These are phyloP conservation scores for Dryomyza anilis DNA, from an alignment of 2,888 invertebrate genomes.

Conservation along the genomic window DNA sequence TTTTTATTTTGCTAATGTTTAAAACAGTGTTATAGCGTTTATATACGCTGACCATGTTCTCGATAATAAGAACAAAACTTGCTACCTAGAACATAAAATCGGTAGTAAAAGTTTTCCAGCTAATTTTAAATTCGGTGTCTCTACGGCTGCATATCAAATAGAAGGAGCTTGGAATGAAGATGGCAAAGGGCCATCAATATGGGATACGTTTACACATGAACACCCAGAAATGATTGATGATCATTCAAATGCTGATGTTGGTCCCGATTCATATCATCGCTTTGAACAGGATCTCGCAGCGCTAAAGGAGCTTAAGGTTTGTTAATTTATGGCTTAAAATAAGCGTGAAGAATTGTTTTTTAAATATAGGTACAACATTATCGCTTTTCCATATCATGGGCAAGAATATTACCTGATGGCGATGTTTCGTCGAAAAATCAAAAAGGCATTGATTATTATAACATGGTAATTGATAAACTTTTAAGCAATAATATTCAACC, in stretches of 20 bases:
- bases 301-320: slow-evolving; percentile 63
- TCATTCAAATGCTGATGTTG: slow-evolving; percentile 64
- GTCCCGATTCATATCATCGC: slow-evolving; percentile 68
- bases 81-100: slow-evolving; percentile 26
- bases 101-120: slow-evolving; percentile 42
- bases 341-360: neutral
- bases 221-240: slow-evolving; percentile 60
- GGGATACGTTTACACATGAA: slow-evolving; percentile 60
- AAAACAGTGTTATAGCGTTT: too few relatives aligned
- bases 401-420: slow-evolving; percentile 68
- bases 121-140: slow-evolving; percentile 46
- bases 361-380: slow-evolving; percentile 59
- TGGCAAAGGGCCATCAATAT: slow-evolving; percentile 64
- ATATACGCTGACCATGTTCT: neutral
- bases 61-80: slow-evolving; percentile 19
- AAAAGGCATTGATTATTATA: slow-evolving; percentile 70
- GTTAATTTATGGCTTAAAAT: neutral
- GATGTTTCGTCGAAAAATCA: slow-evolving; percentile 65
- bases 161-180: slow-evolving; percentile 51
- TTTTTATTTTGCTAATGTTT: too few relatives aligned
- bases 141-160: slow-evolving; percentile 50
- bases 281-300: slow-evolving; percentile 66
- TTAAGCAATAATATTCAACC: slow-evolving; percentile 68
- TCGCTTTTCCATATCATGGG: slow-evolving; percentile 70
- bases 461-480: slow-evolving; percentile 68